Base-by-base conservation (phyloP, 1,140 invertebrate genomes). In the Apocrypta bakeri region DNA sequence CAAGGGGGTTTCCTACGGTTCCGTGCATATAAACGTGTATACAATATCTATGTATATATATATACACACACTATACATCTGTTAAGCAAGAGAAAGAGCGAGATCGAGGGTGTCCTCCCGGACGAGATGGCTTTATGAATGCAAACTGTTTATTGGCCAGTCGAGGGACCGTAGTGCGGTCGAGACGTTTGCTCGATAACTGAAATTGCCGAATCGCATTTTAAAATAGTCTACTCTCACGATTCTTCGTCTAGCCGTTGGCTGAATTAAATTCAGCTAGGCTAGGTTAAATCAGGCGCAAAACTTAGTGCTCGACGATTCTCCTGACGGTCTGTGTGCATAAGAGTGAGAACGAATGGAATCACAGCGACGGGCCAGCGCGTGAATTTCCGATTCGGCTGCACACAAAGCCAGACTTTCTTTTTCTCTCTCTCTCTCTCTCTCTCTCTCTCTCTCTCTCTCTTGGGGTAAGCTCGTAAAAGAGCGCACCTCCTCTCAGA, bases 321-420 rank as follows among this genome's bases (percentile, higher is more conserved):
- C 48, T 42, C 21, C 21, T 61, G 74, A 21, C 63, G 66, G 25
- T 74, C 69, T 3, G 27, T n/a, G 74, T 37, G 63, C 31, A 24
- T n/a, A 11, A 42, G 75, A 78, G 75, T 42, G 63, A 68, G 42
- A 68, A 48, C 27, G 74, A 84, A 86, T 82, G 85, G 84, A 85
- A 87, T 87, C 84, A 83, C 66, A 85, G 84, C 66, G 68, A 83
- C 69, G 66, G 74, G 83, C 78, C 78, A 82, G 78, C 76, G 79
- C 61, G 71, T 82, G 86, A 88, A 87, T 86, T 85, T 79, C 68
- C 85, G 81, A 87, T 85, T 85, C 87, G 68, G 83, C 48, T 83
- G 84, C 82, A 82, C 71, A 68, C 68, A 61, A n/a, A 48, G 25
- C 14, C 71, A 77, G 48, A 56, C 48, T 56, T 14, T 7, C 40